Conservation (phyloP, 2,888 invertebrate species). For the Antitype chi region DNA sequence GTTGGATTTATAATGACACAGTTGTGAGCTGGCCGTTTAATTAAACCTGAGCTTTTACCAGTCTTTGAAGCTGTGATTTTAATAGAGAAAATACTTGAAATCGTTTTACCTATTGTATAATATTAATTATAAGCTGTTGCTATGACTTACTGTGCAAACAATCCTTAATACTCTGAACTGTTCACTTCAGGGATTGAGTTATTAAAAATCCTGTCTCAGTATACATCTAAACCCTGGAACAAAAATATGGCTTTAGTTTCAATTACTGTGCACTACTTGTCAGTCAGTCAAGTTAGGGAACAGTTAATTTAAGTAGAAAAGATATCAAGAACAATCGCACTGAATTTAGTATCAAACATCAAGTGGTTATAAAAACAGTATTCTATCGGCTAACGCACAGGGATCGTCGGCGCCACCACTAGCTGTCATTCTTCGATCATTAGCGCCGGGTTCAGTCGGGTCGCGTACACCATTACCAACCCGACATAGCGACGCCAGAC, state of each 20-base stretch:
- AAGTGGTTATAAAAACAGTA: conserved; percentile 38
- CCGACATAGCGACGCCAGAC: conserved; percentile 60
- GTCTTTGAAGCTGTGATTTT: conserved; percentile 39
- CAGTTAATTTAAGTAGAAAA: neutral
- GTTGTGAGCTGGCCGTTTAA: conserved; percentile 40
- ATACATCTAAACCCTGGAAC: too few relatives aligned
- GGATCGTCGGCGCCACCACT: conserved; percentile 54
- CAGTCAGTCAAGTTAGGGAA: neutral
- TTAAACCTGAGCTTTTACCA: conserved; percentile 43
- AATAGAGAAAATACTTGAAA: conserved; percentile 34
- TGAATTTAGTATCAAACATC: conserved; percentile 26
- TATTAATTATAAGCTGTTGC: neutral
- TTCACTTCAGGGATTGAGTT: neutral
- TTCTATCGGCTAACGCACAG: conserved; percentile 17
- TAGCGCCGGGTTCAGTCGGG: conserved; percentile 61
- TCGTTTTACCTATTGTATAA: neutral
- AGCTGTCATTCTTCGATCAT: conserved; percentile 66
- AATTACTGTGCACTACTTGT: neutral
- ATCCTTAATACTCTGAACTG: neutral
- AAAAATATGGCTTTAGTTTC: neutral
- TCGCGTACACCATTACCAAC: conserved; percentile 62
- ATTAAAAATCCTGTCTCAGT: neutral
- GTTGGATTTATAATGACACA: conserved; percentile 61
- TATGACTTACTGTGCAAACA: neutral
- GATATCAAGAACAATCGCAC: neutral